A percentile compares a stretch with the other conserved stretches of the same genome.
Conservation (phyloP, 2,888 invertebrate genomes). For the Sinotaia quadrata region DNA sequence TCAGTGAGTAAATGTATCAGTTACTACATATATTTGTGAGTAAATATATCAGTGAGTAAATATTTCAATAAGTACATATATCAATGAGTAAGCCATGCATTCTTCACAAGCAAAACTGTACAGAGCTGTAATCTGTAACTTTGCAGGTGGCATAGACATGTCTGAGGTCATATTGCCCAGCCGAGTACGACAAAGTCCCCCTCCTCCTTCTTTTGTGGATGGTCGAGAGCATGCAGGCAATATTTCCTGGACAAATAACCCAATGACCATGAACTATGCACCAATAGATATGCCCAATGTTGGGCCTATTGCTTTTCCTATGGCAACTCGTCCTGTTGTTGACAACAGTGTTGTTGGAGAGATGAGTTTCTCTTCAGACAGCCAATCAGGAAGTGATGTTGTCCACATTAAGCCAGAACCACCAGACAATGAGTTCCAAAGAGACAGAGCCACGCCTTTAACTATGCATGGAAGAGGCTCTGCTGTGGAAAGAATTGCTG, state of each 20-base stretch:
- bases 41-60: no score
- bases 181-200: not conserved
- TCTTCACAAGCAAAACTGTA: no score
- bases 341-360: not conserved
- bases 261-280: not conserved
- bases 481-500: constrained; percentile 15
- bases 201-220: not conserved
- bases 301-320: not conserved
- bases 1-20: no score
- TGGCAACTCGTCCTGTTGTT: not conserved
- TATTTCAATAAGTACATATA: no score
- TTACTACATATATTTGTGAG: no score
- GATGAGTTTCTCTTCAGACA: not conserved
- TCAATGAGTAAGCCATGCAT: no score
- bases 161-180: constrained; percentile 27
- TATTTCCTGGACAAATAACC: not conserved
- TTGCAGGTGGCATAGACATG: constrained; percentile 24
- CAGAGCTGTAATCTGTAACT: no score
- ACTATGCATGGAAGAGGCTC: not conserved
- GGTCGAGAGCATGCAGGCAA: not conserved
- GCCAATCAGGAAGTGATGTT: not conserved
- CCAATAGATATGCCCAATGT: not conserved
- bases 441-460: not conserved
- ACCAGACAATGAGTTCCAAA: not conserved
- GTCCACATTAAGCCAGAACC: constrained; percentile 7